Conservation (phyloP, 2,113 vertebrate genomes). For the Cochlearius cochlearius region DNA sequence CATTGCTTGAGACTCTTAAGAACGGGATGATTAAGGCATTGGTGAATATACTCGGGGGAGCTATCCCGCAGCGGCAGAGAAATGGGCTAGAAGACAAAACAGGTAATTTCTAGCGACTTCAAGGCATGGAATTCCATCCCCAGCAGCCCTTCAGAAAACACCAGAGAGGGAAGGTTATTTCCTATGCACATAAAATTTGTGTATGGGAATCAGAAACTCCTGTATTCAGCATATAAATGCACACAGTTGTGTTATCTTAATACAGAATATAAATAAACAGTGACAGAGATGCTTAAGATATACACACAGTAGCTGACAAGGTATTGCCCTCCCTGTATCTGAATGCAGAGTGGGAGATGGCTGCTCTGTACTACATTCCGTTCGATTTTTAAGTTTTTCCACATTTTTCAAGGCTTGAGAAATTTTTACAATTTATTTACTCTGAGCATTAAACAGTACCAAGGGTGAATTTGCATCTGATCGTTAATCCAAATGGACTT, state of each 20-base stretch:
- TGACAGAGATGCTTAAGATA: conserved; percentile 28
- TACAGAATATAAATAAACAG: conserved; percentile 35
- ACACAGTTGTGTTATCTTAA: conserved; percentile 23
- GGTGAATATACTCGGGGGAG: conserved; percentile 23
- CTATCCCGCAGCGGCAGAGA: neutral
- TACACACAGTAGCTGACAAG: neutral
- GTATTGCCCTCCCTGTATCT: neutral
- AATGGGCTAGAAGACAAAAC: neutral
- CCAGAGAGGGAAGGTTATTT: conserved; percentile 38
- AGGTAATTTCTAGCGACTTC: conserved; percentile 23
- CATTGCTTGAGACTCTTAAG: conserved; percentile 38
- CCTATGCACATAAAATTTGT: conserved; percentile 2
- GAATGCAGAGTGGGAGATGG: neutral
- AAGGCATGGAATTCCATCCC: conserved; percentile 9
- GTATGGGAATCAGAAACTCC: neutral
- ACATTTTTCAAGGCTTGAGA: neutral
- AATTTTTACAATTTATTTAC: neutral
- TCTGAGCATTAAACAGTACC: neutral
- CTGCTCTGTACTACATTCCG: neutral
- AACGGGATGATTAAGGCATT: conserved; percentile 39
- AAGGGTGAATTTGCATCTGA: neutral
- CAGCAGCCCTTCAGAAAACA: conserved; percentile 25
- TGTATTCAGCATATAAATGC: conserved; percentile 35
- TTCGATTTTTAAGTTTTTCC: neutral
- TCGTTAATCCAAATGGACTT: conserved; percentile 32